Percentiles rank a stretch among this genome's conserved stretches.
These are phyloP conservation scores for Colinus virginianus DNA, from an alignment of 2,113 vertebrate genomes.

Conservation along the genomic window DNA sequence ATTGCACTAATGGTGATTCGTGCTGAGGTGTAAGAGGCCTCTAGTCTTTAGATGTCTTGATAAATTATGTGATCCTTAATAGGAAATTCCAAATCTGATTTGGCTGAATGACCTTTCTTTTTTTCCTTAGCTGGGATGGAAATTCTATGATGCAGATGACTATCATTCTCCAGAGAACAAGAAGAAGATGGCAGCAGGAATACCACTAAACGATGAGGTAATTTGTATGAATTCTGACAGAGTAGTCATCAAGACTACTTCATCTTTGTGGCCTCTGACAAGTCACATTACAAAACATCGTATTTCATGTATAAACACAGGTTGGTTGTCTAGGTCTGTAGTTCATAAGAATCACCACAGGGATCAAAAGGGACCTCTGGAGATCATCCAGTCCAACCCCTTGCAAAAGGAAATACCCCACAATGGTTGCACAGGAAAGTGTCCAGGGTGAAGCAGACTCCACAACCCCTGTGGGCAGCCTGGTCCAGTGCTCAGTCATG, in stretches of 20 bases:
- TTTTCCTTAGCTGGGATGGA: conserved; percentile 85
- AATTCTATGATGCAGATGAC: conserved; percentile 89
- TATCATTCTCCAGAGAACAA: conserved; percentile 87
- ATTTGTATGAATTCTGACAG: neutral
- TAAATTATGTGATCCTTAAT: neutral
- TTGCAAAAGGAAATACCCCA: no score
- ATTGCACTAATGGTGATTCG: neutral
- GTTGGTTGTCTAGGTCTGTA: neutral
- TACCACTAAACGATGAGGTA: conserved; percentile 89
- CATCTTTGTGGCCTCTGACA: neutral
- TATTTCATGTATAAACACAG: neutral
- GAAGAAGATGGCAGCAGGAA: conserved; percentile 86
- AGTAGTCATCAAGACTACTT: accelerated
- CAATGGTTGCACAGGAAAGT: no score
- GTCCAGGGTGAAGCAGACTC: no score
- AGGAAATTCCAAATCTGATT: neutral
- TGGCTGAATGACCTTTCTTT: neutral
- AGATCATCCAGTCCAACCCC: no score
- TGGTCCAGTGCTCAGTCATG: no score
- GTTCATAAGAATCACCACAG: neutral
- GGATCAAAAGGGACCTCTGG: no score
- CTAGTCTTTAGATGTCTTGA: neutral
- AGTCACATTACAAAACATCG: neutral
- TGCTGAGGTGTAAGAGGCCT: neutral
- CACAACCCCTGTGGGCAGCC: no score